These are phyloP conservation scores for Suillia variegata DNA, from an alignment of 2,888 invertebrate genomes.

Conservation along the genomic window DNA sequence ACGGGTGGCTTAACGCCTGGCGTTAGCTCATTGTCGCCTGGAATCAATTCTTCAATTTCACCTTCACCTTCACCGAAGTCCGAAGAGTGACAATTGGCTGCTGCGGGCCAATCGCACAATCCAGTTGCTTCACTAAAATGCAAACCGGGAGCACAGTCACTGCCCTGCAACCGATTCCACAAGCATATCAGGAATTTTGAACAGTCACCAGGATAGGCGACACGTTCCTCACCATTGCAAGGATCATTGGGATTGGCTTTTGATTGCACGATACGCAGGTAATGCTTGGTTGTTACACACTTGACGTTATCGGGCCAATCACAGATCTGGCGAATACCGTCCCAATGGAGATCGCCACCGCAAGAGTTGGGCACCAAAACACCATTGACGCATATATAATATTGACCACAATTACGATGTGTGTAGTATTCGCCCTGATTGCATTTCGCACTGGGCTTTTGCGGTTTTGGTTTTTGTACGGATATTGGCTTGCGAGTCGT, in stretches of 20 bases:
- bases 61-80: slow-evolving; percentile 25
- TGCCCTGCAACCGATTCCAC: slow-evolving; percentile 77
- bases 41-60: slow-evolving; percentile 24
- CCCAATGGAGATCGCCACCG: slow-evolving; percentile 79
- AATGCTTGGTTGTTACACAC: slow-evolving; percentile 62
- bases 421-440: slow-evolving; percentile 77
- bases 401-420: slow-evolving; percentile 74
- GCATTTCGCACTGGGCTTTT: slow-evolving; percentile 60
- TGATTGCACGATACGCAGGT: slow-evolving; percentile 47
- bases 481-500: slow-evolving; percentile 39
- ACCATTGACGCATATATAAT: slow-evolving; percentile 79
- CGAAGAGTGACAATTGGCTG: slow-evolving; percentile 65
- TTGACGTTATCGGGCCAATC: slow-evolving; percentile 75
- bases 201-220: slow-evolving; percentile 72
- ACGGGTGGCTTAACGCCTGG: slow-evolving; percentile 28
- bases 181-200: slow-evolving; percentile 76
- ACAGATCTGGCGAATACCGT: slow-evolving; percentile 70
- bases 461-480: slow-evolving; percentile 36
- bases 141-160: slow-evolving; percentile 73
- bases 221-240: slow-evolving; percentile 70
- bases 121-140: slow-evolving; percentile 74
- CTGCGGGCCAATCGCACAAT: slow-evolving; percentile 76
- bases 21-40: slow-evolving; percentile 17
- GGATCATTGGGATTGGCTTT: slow-evolving; percentile 61
- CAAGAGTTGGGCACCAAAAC: slow-evolving; percentile 73